These are phyloP conservation scores for Onychomys leucogaster DNA, from an alignment of 2,797 vertebrate species.

Conservation along the genomic window DNA sequence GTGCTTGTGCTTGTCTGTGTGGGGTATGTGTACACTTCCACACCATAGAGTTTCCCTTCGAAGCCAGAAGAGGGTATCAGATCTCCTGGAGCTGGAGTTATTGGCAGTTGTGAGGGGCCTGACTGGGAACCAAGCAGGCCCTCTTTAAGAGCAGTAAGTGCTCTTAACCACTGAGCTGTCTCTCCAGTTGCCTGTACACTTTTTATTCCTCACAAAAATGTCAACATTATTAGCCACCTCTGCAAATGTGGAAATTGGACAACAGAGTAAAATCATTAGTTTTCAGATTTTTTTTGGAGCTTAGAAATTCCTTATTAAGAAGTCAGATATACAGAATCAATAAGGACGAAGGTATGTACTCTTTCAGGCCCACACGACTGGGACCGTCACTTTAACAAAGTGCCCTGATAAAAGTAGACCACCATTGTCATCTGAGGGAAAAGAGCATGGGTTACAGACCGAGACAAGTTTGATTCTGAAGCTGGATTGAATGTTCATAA, in stretches of 20 bases:
- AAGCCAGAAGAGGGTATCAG: background rate
- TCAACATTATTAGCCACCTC: background rate
- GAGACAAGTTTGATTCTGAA: background rate
- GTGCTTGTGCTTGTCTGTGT: background rate
- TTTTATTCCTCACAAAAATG: background rate
- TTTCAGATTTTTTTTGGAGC: conserved; percentile 1
- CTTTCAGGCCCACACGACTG: background rate
- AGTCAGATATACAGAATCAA: background rate
- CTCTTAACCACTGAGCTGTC: background rate
- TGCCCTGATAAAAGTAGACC: background rate
- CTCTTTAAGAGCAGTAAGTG: background rate
- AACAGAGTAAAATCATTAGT: background rate
- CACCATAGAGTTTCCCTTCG: background rate
- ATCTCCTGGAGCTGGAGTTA: background rate
- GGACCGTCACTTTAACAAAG: background rate
- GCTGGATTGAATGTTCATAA: background rate
- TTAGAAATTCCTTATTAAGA: conserved; percentile 11
- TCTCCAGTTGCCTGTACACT: background rate
- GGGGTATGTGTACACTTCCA: no score
- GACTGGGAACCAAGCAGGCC: background rate
- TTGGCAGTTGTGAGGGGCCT: background rate
- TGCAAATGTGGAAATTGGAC: background rate
- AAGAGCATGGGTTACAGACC: background rate
- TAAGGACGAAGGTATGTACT: background rate
- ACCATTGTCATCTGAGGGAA: background rate